A percentile compares a stretch with the other conserved stretches of the same genome.
Evolutionary conservation across 1,140 invertebrate genomes (phyloP).

Genomic region (Helicorthomorpha holstii): DNA sequence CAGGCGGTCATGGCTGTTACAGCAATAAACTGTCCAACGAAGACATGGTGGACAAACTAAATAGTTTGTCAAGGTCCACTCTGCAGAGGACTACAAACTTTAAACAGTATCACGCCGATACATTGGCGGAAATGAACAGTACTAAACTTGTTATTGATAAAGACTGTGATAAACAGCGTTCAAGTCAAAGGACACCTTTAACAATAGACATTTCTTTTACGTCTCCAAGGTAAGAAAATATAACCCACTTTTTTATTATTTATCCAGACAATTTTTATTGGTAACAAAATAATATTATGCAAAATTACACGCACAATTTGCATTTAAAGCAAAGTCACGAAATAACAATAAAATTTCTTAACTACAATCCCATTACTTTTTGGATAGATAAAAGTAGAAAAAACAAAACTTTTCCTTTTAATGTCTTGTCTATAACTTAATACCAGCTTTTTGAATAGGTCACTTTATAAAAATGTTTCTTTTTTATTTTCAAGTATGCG

Average conservation of each 20-base stretch:
- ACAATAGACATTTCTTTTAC: neutral
- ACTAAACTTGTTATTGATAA: neutral
- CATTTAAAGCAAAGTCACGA: too few relatives aligned
- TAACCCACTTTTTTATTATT: neutral
- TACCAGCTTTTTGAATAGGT: too few relatives aligned
- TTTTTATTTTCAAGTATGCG: too few relatives aligned
- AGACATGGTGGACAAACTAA: neutral
- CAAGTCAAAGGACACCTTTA: neutral
- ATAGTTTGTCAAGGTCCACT: neutral
- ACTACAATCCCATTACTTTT: too few relatives aligned
- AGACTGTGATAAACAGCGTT: neutral
- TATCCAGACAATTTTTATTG: too few relatives aligned
- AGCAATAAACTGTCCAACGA: slow-evolving; percentile 4
- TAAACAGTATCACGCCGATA: slow-evolving; percentile 13
- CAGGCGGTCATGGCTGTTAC: neutral
- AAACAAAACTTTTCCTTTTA: too few relatives aligned
- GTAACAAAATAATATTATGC: too few relatives aligned
- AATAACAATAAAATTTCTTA: too few relatives aligned
- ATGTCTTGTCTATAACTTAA: too few relatives aligned
- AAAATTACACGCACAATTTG: too few relatives aligned
- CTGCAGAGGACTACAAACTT: slow-evolving; percentile 12
- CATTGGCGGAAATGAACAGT: neutral
- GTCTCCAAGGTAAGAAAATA: neutral
- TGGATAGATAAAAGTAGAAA: too few relatives aligned
- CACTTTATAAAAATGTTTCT: too few relatives aligned